Evolutionary conservation across 2,113 vertebrate species (phyloP).

Genomic region (Oreochromis tanganicae): DNA sequence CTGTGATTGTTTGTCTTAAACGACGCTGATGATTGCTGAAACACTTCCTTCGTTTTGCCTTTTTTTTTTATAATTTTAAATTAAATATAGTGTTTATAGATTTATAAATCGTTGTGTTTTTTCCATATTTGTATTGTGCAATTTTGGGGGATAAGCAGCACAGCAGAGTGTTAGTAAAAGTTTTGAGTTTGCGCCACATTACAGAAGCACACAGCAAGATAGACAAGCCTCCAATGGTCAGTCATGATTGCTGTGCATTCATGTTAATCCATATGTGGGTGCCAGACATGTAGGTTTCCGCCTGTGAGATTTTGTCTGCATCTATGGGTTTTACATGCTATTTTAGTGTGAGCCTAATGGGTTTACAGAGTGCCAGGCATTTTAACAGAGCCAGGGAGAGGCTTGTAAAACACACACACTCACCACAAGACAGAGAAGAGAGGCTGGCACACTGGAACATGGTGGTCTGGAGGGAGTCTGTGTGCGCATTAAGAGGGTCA

Average conservation of each 20-base stretch:
- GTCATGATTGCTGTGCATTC: background rate
- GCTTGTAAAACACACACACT: conserved; percentile 56
- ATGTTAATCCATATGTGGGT: background rate
- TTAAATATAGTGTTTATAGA: background rate
- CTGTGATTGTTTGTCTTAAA: background rate
- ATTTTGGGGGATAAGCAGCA: background rate
- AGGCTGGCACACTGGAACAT: conserved; percentile 47
- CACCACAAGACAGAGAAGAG: conserved; percentile 51
- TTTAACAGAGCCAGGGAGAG: conserved; percentile 56
- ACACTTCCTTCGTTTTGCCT: background rate
- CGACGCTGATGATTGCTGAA: background rate
- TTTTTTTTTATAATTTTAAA: background rate
- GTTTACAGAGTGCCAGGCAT: conserved; percentile 63
- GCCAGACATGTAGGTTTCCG: background rate
- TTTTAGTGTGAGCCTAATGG: conserved; percentile 56
- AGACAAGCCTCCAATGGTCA: background rate
- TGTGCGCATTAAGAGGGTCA: conserved; percentile 44
- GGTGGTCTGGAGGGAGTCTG: conserved; percentile 42
- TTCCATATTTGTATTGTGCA: background rate
- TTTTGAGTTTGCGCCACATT: background rate
- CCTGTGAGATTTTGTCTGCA: background rate
- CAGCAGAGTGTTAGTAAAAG: background rate
- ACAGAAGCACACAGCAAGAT: background rate
- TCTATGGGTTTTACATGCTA: conserved; percentile 51
- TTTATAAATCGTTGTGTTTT: background rate